Evolutionary conservation across 1,140 invertebrate species (phyloP).

Genomic region (Papilio xuthus): DNA sequence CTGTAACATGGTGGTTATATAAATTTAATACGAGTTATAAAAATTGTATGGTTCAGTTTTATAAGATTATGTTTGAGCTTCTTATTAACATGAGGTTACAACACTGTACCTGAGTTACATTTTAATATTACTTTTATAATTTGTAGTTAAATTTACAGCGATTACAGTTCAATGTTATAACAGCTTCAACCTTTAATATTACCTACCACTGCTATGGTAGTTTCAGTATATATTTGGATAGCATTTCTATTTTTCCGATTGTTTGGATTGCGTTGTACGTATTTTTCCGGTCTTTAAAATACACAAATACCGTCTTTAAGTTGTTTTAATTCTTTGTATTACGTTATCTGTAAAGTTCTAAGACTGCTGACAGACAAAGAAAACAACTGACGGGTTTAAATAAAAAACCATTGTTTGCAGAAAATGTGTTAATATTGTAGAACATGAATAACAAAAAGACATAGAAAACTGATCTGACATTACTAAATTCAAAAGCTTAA

Average conservation of each 20-base stretch:
- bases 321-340: background rate
- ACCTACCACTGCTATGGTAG: background rate
- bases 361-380: background rate
- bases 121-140: background rate
- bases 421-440: too few relatives aligned
- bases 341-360: background rate
- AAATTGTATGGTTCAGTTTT: conserved; percentile 1
- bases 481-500: too few relatives aligned
- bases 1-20: background rate
- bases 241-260: background rate
- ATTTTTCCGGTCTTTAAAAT: background rate
- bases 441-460: too few relatives aligned
- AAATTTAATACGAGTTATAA: background rate
- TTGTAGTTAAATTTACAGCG: background rate
- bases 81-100: background rate
- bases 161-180: background rate
- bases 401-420: too few relatives aligned
- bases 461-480: too few relatives aligned
- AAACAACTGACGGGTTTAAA: background rate
- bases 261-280: background rate
- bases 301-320: background rate
- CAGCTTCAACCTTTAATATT: background rate
- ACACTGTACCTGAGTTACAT: background rate
- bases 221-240: background rate
- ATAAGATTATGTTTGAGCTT: background rate